Conservation (phyloP, 2,113 vertebrate genomes). For the Atractosteus spatula region DNA sequence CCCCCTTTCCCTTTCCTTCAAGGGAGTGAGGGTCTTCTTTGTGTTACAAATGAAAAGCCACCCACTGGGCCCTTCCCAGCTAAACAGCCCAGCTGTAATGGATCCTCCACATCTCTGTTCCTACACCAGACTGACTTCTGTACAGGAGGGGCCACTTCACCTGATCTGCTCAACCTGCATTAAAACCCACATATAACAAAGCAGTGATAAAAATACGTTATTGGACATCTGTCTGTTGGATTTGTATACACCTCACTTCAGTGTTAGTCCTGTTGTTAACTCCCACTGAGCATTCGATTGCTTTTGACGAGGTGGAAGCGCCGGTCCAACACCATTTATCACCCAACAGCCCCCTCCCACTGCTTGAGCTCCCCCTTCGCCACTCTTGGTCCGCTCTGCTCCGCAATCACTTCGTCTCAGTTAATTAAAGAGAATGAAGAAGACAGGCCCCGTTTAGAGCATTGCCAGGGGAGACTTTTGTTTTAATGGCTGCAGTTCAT, state of each 20-base stretch:
- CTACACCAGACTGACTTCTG: too few species aligned
- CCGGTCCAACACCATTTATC: constrained; percentile 5
- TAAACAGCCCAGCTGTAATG: too few species aligned
- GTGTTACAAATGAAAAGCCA: too few species aligned
- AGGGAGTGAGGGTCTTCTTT: too few species aligned
- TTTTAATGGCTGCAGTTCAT: background rate
- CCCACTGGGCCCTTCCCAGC: too few species aligned
- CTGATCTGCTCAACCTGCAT: too few species aligned
- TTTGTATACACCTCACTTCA: background rate
- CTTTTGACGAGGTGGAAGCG: background rate
- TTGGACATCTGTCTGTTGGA: too few species aligned
- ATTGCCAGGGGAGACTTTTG: constrained; percentile 4
- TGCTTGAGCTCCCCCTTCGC: background rate
- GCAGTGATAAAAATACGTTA: too few species aligned
- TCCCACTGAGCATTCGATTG: constrained; percentile 2
- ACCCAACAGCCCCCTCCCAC: constrained; percentile 1
- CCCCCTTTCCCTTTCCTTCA: too few species aligned
- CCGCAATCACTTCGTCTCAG: constrained; percentile 10
- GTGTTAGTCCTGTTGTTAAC: background rate
- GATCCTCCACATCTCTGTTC: too few species aligned
- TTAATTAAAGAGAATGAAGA: constrained; percentile 10
- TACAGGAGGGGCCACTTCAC: too few species aligned
- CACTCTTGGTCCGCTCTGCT: background rate
- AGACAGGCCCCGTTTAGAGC: background rate
- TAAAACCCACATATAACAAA: too few species aligned